Percentiles rank a stretch among this genome's conserved stretches.
phyloP scores from a whole-genome alignment of 2,888 invertebrate species.

The Phalera bucephala region DNA sequence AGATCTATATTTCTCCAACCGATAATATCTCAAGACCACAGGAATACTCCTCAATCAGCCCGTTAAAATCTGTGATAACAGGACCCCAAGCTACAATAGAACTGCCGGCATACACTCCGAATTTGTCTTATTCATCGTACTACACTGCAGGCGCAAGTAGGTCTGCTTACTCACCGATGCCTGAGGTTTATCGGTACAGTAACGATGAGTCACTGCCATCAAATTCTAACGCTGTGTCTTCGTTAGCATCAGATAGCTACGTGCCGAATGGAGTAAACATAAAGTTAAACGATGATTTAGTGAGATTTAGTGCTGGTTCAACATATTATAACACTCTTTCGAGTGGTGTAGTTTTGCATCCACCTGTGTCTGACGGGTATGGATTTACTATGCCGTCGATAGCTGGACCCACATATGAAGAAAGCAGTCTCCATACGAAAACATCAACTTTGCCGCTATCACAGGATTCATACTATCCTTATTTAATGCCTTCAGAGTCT shows the following conservation, averaged over 20 bases:
- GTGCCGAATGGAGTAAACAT: conserved; percentile 70
- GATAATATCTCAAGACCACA: conserved; percentile 58
- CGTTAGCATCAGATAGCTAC: conserved; percentile 64
- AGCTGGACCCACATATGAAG: conserved; percentile 63
- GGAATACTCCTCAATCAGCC: conserved; percentile 58
- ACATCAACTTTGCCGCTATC: conserved; percentile 36
- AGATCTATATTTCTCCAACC: conserved; percentile 58
- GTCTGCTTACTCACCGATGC: conserved; percentile 70
- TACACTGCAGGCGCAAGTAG: conserved; percentile 57
- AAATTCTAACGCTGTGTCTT: conserved; percentile 55
- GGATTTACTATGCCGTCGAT: conserved; percentile 52
- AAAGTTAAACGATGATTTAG: conserved; percentile 65
- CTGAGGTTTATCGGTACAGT: conserved; percentile 71
- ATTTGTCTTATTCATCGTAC: conserved; percentile 70
- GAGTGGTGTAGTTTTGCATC: conserved; percentile 55
- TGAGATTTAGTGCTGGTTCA: conserved; percentile 52
- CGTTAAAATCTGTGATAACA: conserved; percentile 66
- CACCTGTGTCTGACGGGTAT: conserved; percentile 56
- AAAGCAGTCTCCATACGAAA: conserved; percentile 49
- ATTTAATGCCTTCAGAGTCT: conserved; percentile 53
- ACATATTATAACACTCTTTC: conserved; percentile 62
- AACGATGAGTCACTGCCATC: conserved; percentile 73
- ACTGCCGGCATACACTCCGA: conserved; percentile 70
- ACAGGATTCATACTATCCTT: conserved; percentile 67
- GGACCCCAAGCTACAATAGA: conserved; percentile 61